phyloP scores from a whole-genome alignment of 2,113 vertebrate genomes.

The Tonatia bakeri region DNA sequence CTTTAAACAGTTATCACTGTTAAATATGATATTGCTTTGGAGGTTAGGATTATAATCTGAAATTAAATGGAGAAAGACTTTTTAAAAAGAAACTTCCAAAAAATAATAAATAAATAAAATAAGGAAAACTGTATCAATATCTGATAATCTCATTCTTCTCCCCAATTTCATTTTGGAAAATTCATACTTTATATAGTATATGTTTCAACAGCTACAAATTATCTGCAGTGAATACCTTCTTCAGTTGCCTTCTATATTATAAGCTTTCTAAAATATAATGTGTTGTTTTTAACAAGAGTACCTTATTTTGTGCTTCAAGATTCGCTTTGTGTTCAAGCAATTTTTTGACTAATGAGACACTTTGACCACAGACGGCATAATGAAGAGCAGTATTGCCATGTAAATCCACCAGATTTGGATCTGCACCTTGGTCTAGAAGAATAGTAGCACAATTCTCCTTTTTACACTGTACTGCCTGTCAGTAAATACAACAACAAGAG shows the following conservation, averaged over 20 bases:
- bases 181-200: neutral
- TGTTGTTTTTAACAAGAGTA: conserved; percentile 58
- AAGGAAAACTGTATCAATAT: neutral
- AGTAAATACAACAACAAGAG: conserved; percentile 46
- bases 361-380: conserved; percentile 83
- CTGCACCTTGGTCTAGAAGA: conserved; percentile 86
- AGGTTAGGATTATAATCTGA: neutral
- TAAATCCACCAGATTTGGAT: conserved; percentile 85
- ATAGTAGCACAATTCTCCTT: conserved; percentile 84
- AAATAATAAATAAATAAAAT: no score
- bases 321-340: conserved; percentile 85
- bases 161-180: neutral
- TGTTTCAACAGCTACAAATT: neutral
- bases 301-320: conserved; percentile 90
- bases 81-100: neutral
- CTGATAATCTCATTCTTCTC: neutral
- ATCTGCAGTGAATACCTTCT: neutral
- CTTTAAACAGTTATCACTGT: neutral
- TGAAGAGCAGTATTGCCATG: conserved; percentile 88
- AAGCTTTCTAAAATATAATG: neutral
- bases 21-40: neutral
- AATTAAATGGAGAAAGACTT: neutral
- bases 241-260: neutral
- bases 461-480: conserved; percentile 89
- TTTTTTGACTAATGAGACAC: conserved; percentile 73